Base-by-base conservation (phyloP, 2,797 vertebrate species). In the Gymnopithys bicolor region DNA sequence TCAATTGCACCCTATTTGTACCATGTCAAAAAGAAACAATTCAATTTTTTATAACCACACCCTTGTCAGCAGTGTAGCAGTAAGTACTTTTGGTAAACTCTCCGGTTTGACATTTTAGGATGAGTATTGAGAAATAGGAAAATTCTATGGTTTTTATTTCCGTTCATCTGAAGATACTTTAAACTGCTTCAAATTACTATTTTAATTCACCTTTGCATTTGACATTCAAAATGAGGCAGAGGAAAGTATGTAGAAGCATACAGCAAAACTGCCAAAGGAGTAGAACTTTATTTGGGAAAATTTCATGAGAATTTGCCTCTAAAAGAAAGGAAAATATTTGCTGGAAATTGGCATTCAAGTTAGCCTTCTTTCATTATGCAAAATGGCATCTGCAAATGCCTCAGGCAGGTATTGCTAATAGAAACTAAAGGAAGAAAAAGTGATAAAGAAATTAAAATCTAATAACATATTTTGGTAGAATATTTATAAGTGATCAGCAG, bases 391-490 rank as follows among this genome's bases (percentile, higher is more conserved):
- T 95, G 21, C 24, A 62, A 86, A 71, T 55, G 73, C 89, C 87
- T 71, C 41, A 49, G 49, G 80, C 67, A 80, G 79, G 21, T 78
- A 87, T 90, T 94, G 91, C 56, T 94, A 95, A 93, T 81, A 77
- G 77, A 87, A 74, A 60, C 24, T n/a, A 62, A 87, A 89, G 48
- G 33, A 94, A 87, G 53, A 75, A 89, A 89, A 97, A 90, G 21
- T 81, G 49, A 90, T 95, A 89, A 94, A 96, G 75, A 97, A 96
- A 95, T 97, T 94, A 93, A 96, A 95, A 95, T 94, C 93, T 93
- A 94, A 94, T 96, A 92, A 89, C 25, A 67, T 70, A 76, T 58
- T 95, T 51, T 76, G 28, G 39, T 49, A 81, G 84, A 93, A 94
- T 97, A 95, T 95, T 96, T 96, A 76, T 86, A 92, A 88, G 85